These are phyloP conservation scores for Nasonia vitripennis DNA, from an alignment of 1,140 invertebrate species.

Conservation along the genomic window DNA sequence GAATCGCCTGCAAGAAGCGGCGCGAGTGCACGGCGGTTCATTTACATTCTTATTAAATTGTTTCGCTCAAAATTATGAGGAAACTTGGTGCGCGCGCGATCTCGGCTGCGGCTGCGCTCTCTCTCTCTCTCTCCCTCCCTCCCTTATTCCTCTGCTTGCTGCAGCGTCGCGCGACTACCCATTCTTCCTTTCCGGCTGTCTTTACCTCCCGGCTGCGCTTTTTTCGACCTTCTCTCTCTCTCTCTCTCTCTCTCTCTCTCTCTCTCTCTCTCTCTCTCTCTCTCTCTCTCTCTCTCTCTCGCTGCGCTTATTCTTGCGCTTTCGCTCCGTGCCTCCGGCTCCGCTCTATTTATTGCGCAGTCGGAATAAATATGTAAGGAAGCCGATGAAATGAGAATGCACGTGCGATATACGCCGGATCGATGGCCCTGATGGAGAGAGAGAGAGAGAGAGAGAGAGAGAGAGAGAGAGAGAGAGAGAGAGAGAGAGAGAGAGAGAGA, in stretches of 20 bases:
- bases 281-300: neutral
- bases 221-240: neutral
- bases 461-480: too few species aligned
- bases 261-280: neutral
- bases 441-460: too few species aligned
- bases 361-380: conserved; percentile 20
- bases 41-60: conserved; percentile 53
- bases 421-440: neutral
- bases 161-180: neutral
- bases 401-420: neutral
- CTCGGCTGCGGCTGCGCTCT: neutral
- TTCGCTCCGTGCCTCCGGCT: neutral
- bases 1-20: neutral
- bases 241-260: neutral
- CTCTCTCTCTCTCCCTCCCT: neutral
- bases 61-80: conserved; percentile 41
- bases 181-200: neutral
- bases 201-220: neutral
- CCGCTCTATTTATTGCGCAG: conserved; percentile 8
- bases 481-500: too few species aligned
- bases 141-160: too few species aligned
- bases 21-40: conserved; percentile 16
- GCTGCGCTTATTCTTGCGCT: too few species aligned
- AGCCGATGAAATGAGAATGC: conserved; percentile 6
- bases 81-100: conserved; percentile 6